Evolutionary conservation across 2,797 vertebrate species (phyloP), one percentile per base, ranked within the genome.

Genomic region (Alcedo atthis): DNA sequence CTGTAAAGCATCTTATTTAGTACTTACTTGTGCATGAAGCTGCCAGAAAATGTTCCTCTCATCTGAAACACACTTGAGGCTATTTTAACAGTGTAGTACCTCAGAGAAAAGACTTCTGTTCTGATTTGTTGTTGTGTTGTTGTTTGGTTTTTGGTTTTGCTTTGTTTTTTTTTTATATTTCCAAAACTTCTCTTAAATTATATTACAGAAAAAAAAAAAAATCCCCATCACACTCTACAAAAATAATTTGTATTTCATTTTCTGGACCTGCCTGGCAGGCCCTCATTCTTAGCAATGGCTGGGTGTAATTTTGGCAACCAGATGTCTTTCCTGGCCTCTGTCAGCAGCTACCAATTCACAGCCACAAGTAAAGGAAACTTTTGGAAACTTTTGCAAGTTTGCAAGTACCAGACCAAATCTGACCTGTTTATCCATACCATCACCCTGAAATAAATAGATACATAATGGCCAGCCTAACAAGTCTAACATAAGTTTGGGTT

Each of bases 261-360:
- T 58, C 33, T 61, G 64, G 13, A 15, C 20, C n/a, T 80, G 40
- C 35, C n/a, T 55, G 58, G 5, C 25, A 53, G 13, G 25, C 21
- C 49, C 2, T 1, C 1, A 0, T 14, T 82, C 28, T 7, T 67
- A 16, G 12, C 32, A 17, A 7, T 2, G 1, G 6, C 11, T 19
- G 15, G 17, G 7, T 48, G 24, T 48, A 12, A 26, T 76, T 58
- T 73, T 64, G 76, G 30, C 67, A 59, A 55, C 61, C n/a, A 91
- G 33, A 33, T 53, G 35, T 43, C 40, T 89, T 87, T 69, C 6
- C n/a, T 42, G 59, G 45, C 22, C 16, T 42, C 46, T 49, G 45
- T 5, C 21, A 76, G 16, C 35, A 55, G 53, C 26, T 59, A n/a
- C 22, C 18, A 24, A 11, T 28, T 64, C 51, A 45, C 15, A 43